Evolutionary conservation across 2,113 vertebrate genomes (phyloP), one percentile per base, ranked within the genome.

Genomic region (Corydoras maculifer): DNA sequence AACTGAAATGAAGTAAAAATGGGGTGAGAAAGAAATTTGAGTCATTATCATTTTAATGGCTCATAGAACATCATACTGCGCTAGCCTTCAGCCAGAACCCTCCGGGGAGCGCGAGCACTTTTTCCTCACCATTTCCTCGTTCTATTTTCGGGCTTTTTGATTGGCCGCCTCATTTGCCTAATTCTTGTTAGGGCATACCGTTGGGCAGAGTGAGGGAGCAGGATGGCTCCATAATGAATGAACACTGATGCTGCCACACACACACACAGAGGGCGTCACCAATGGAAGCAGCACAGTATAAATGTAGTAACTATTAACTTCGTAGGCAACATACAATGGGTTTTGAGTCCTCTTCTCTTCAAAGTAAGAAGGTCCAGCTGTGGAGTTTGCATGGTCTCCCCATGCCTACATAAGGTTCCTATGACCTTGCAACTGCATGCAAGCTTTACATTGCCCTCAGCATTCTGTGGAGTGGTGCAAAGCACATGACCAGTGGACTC

Each of bases 191-290:
- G 74, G 49, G 65, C 74, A 74, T 77, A 64, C 61, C 31, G 48
- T 65, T 62, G 74, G 58, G 58, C 68, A 55, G 57, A 31, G 35
- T 58, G 31, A 35, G 61, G 58, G 70, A 75, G 74, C 49, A 68
- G 58, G 57, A 49, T 48, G 54, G 54, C 65, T 74, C 51, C 64
- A 78, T 78, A 78, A 81, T 78, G 68, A 75, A 78, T 76, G 64
- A 78, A 66, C 8, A 58, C 68, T 25, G 18, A 25, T 25, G 18
- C 18, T 25, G 18, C 18, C 18, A 25, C 18, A 25, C 18, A 25
- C 18, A 65, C 31, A 60, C 30, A 68, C 31, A 68, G 35, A 43
- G 35, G 7, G 35, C 4, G 4, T 43, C 35, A 43, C 35, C 35
- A 43, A 43, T 43, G 35, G 35, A 43, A 43, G 35, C 35, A 2